Conservation (phyloP, 2,113 vertebrate species). For the Mesocricetus auratus region DNA sequence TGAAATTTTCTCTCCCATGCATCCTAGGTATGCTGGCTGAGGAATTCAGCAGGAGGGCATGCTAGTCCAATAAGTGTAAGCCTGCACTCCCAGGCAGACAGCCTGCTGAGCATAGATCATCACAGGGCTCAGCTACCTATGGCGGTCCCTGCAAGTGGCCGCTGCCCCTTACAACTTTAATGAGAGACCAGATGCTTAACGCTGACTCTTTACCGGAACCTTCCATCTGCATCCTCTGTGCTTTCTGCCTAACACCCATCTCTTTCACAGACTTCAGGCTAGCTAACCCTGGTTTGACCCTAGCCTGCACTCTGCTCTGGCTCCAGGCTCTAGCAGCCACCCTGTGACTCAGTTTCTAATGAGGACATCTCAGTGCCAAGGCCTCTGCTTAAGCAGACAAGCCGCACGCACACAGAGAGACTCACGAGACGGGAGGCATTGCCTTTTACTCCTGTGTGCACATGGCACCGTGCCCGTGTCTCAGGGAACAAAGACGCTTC, state of each 20-base stretch:
- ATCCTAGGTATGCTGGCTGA: not conserved
- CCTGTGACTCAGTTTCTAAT: not conserved
- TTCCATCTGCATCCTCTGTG: not conserved
- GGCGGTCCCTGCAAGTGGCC: rapidly evolving
- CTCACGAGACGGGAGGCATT: rapidly evolving
- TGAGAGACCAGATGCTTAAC: not conserved
- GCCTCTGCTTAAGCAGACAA: not conserved
- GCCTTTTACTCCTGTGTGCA: not conserved
- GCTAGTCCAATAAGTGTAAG: not conserved
- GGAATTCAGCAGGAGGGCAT: too few relatives aligned
- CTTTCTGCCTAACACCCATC: not conserved
- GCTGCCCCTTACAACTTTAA: not conserved
- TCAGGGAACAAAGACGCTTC: not conserved
- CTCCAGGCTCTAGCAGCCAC: not conserved
- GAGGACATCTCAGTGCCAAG: not conserved
- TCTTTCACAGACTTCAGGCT: too few relatives aligned
- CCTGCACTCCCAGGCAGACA: not conserved
- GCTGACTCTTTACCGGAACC: not conserved
- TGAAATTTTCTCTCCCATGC: not conserved
- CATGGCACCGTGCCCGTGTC: rapidly evolving
- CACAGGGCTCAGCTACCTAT: not conserved
- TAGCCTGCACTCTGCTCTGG: rapidly evolving
- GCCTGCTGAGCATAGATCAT: too few relatives aligned
- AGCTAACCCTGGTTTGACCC: not conserved
- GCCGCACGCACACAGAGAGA: not conserved